Evolutionary conservation across 92 coral and sea anemone genomes (phyloP), one percentile per base, ranked within the genome.

Genomic region (Virgularia gustaviana): DNA sequence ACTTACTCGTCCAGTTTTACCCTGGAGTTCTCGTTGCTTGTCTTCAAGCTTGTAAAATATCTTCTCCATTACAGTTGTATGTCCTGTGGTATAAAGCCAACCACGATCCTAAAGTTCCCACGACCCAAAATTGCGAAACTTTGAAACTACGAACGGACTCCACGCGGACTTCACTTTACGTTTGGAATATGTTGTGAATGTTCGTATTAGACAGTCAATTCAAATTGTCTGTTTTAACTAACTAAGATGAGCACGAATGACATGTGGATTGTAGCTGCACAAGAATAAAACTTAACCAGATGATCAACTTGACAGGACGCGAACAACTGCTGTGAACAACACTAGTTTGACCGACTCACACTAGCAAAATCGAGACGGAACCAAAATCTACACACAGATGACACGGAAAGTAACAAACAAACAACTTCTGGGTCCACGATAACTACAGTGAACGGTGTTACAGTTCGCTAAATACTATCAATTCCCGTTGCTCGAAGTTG

Each of bases 1-100:
- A 53, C 90, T 83, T 72, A 94, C 99, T 85, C 99, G 88, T 80
- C 99, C 99, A 73, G 92, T 89, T 71, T 94, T 94, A 73, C 88
- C 90, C 81, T 89, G 88, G 78, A 79, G 84, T 29, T 86, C 77
- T 22, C 76, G 86, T 47, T 82, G 78, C 64, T 90, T 88, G 73
- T 89, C 99, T 63, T 76, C 88, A 49, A 78, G 73, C 36, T 68
- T 68, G 61, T 15, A 68, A 6, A 68, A 19, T 20, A 68, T 68
- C 32, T 68, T 68, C 61, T 68, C 75, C 75, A 68, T 68, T 27
- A 10, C 12, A 0, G 4, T 5, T 42, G 20, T 42, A 57, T 33
- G 10, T 34, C 15, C n/a, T n/a, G n/a, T n/a, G n/a, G n/a, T n/a
- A n/a, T n/a, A 63, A 61, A 0, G 60, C 39, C 36, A 38, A 33